Base-by-base conservation (phyloP, 2,797 vertebrate genomes). In the Clarias pachynema region DNA sequence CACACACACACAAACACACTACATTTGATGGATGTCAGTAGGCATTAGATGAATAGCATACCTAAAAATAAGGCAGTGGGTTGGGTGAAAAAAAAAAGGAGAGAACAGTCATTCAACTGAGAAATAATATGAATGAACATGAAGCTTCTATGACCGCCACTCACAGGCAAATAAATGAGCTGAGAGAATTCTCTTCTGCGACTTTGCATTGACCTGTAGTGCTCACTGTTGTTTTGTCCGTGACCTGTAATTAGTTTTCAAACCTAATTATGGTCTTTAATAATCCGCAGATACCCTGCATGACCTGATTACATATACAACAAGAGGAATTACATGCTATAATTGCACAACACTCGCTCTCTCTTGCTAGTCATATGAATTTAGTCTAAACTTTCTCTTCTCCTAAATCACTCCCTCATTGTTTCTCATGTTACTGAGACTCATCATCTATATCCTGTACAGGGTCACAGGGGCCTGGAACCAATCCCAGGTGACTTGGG, bases 191-290 rank as follows among this genome's bases (percentile, higher is more conserved):
- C 7, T 79, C 37, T 2, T 26, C 77, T 26, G 18, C 24, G 29
- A 60, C 56, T 24, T 31, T 77, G 29, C 20, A 57, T 15, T 77
- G 34, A 63, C 24, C 77, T 79, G 56, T 16, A 78, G 14, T 34
- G 10, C 34, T 63, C 24, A 40, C 22, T 40, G 34, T 44, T 44
- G 59, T 62, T 63, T 44, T 63, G 59, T 40, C 37, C 3, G 0
- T 79, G 77, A n/a, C 22, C 77, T 79, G 12, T 63, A 79, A 79
- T 79, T 79, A 24, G 14, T 16, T 79, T 79, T 44, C 24, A 79
- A 26, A 18, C 77, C 59, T 79, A 62, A 79, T 79, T 79, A 78
- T 37, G 57, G 12, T 40, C 26, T 60, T 31, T 78, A 56, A 59
- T 78, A 34, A 34, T 78, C 74, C 29, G 37, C 31, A 22, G 34